Conservation (phyloP, 2,797 vertebrate genomes). For the Chelon auratus region DNA sequence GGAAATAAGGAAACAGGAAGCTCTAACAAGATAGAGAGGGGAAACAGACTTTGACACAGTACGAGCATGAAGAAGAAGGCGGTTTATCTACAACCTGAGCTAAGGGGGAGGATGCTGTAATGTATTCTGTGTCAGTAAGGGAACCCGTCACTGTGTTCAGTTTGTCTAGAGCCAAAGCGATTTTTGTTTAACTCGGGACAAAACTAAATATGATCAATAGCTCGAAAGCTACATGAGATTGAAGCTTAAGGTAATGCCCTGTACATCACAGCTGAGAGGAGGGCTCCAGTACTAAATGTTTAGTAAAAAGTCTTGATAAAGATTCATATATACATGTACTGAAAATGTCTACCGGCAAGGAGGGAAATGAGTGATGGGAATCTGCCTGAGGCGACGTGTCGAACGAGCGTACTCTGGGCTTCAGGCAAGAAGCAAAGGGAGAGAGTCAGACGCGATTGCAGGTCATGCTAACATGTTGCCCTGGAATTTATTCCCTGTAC, state of each 20-base stretch:
- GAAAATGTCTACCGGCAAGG: neutral
- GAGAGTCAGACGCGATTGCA: neutral
- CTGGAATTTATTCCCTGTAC: neutral
- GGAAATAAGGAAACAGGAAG: too few relatives aligned
- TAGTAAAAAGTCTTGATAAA: neutral
- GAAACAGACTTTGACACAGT: neutral
- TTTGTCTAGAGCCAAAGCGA: too few relatives aligned
- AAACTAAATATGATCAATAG: too few relatives aligned
- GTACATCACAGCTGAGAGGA: constrained; percentile 6
- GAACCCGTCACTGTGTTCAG: too few relatives aligned
- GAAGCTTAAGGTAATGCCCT: neutral
- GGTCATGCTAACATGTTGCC: neutral
- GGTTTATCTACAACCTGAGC: neutral
- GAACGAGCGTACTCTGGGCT: neutral
- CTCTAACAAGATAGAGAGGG: too few relatives aligned
- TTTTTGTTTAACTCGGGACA: too few relatives aligned
- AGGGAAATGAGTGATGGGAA: neutral
- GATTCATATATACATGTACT: neutral
- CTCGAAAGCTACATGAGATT: too few relatives aligned
- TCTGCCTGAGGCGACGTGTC: neutral
- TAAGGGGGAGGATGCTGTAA: neutral
- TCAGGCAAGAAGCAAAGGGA: neutral
- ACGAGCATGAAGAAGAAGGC: too few relatives aligned
- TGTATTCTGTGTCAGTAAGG: too few relatives aligned
- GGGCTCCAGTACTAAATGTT: neutral